Conservation (phyloP, 2,888 invertebrate species). For the Eudasyphora cyanicolor region DNA sequence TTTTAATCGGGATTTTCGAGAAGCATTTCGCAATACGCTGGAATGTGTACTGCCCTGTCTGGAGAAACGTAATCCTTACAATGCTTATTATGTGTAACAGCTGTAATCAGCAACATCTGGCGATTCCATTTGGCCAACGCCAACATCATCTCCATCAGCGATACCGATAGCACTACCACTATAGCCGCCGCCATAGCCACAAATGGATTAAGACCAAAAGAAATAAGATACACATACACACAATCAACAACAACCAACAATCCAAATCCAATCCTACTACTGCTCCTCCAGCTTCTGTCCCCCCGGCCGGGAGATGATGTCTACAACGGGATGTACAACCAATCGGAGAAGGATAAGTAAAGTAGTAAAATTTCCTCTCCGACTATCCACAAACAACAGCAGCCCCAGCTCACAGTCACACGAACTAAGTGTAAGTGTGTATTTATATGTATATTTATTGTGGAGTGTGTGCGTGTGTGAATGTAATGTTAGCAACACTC, state of each 20-base stretch:
- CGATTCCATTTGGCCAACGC: too few species aligned
- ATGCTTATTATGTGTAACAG: constrained; percentile 80
- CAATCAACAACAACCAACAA: not conserved
- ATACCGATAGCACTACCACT: not conserved
- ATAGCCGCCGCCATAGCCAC: not conserved
- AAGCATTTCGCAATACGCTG: constrained; percentile 95
- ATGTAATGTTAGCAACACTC: constrained; percentile 29
- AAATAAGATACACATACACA: not conserved
- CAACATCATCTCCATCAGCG: not conserved
- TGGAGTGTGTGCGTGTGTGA: constrained; percentile 14
- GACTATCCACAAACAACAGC: not conserved
- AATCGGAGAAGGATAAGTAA: not conserved
- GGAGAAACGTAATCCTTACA: constrained; percentile 79
- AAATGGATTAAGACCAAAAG: not conserved
- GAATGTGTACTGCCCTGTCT: constrained; percentile 92
- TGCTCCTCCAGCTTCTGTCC: too few species aligned
- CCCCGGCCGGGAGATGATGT: too few species aligned
- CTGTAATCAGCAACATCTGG: constrained; percentile 44
- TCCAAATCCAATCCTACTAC: too few species aligned
- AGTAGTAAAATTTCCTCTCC: constrained; percentile 5
- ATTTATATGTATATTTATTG: constrained; percentile 18
- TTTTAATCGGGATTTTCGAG: constrained; percentile 97
- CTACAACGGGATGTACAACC: too few species aligned
- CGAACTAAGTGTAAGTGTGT: not conserved
- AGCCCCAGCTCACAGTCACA: not conserved